Percentiles rank a stretch among this genome's conserved stretches.
Evolutionary conservation across 2,888 invertebrate genomes (phyloP).

Genomic region (Hydraecia micacea): DNA sequence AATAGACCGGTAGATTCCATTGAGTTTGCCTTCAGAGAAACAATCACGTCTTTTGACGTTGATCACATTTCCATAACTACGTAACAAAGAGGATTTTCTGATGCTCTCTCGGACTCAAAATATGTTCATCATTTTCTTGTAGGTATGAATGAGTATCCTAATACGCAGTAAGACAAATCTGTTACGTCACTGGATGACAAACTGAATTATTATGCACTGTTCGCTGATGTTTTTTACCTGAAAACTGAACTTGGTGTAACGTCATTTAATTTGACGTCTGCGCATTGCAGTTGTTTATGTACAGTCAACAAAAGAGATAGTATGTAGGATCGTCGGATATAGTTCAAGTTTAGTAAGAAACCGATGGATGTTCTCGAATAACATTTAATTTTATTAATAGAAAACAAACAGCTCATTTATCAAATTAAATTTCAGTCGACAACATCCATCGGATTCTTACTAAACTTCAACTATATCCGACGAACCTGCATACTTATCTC

Average conservation of each 20-base stretch:
- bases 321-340: too few relatives aligned
- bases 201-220: constrained; percentile 1
- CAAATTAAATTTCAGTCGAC: too few relatives aligned
- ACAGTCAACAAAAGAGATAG: too few relatives aligned
- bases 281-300: not conserved
- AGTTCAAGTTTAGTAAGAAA: too few relatives aligned
- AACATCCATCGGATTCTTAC: too few relatives aligned
- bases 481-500: too few relatives aligned
- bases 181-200: constrained; percentile 33
- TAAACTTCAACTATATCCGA: too few relatives aligned
- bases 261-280: not conserved
- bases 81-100: constrained; percentile 9
- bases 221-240: constrained; percentile 34
- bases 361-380: too few relatives aligned
- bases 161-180: not conserved
- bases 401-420: too few relatives aligned
- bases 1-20: too few relatives aligned
- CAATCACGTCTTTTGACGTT: not conserved
- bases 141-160: not conserved
- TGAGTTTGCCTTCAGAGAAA: not conserved
- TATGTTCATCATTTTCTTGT: not conserved
- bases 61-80: not conserved
- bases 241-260: not conserved
- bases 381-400: too few relatives aligned
- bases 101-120: not conserved